phyloP scores from a whole-genome alignment of 2,888 invertebrate genomes.

The Ormia ochracea region DNA sequence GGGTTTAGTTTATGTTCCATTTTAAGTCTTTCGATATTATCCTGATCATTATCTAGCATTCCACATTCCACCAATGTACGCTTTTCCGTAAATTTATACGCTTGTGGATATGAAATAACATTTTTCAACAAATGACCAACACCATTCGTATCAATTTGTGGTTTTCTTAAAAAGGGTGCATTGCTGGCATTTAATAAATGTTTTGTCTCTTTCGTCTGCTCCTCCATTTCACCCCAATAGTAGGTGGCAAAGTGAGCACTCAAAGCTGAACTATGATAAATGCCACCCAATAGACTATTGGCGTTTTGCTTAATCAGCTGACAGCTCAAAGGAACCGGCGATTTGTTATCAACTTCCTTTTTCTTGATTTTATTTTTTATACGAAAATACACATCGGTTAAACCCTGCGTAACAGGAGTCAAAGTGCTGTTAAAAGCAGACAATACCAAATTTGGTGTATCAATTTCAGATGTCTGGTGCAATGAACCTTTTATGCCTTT shows the following conservation, averaged over 20 bases:
- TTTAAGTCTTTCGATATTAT: constrained; percentile 35
- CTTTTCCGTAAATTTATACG: constrained; percentile 67
- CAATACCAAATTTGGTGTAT: constrained; percentile 72
- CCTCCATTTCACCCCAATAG: constrained; percentile 66
- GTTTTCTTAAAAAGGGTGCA: constrained; percentile 72
- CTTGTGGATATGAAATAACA: constrained; percentile 68
- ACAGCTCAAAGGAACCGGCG: constrained; percentile 72
- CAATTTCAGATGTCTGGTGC: constrained; percentile 59
- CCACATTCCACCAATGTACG: constrained; percentile 64
- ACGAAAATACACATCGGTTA: constrained; percentile 73
- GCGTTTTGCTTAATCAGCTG: constrained; percentile 72
- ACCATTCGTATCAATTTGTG: constrained; percentile 65
- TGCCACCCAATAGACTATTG: constrained; percentile 69
- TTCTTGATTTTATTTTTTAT: constrained; percentile 70
- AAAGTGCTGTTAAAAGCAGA: constrained; percentile 74
- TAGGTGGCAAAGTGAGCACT: constrained; percentile 72
- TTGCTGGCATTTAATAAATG: constrained; percentile 68
- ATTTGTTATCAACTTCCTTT: constrained; percentile 63
- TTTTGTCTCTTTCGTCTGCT: constrained; percentile 36
- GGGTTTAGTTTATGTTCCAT: constrained; percentile 59
- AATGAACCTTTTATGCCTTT: constrained; percentile 39
- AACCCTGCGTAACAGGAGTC: constrained; percentile 72
- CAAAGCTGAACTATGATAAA: constrained; percentile 73
- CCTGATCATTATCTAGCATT: constrained; percentile 32
- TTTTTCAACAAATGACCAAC: constrained; percentile 55